Evolutionary conservation across 1,140 invertebrate genomes (phyloP).

Genomic region (Cyclargus thomasi): DNA sequence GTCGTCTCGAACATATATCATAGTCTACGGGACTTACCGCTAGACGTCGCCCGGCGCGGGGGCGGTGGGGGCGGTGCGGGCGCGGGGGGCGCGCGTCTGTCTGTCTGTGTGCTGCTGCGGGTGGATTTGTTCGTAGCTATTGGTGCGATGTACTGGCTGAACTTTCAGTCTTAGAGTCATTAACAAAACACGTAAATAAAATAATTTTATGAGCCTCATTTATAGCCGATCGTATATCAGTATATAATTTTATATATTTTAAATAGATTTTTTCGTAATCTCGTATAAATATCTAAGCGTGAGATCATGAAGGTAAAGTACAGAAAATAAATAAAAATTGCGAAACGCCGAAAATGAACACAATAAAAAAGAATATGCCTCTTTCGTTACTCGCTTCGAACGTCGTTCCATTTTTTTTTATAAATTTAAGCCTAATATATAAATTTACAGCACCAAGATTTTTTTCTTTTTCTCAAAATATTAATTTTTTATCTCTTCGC

Average conservation of each 20-base stretch:
- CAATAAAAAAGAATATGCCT: constrained; percentile 71
- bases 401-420: constrained; percentile 58
- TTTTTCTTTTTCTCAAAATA: constrained; percentile 73
- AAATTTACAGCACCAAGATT: constrained; percentile 75
- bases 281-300: constrained; percentile 73
- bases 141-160: constrained; percentile 60
- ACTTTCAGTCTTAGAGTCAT: constrained; percentile 67
- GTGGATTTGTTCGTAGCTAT: constrained; percentile 42
- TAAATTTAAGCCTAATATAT: constrained; percentile 75
- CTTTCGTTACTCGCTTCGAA: constrained; percentile 65
- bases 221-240: constrained; percentile 67
- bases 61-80: neutral
- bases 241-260: constrained; percentile 65
- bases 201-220: constrained; percentile 67
- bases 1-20: too few relatives aligned
- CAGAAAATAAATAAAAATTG: constrained; percentile 70
- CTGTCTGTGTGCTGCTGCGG: constrained; percentile 46
- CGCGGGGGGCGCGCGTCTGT: constrained; percentile 6
- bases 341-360: constrained; percentile 72
- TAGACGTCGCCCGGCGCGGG: neutral
- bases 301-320: constrained; percentile 71
- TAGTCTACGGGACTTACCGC: constrained; percentile 1
- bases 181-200: constrained; percentile 61
- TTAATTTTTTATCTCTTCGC: constrained; percentile 64
- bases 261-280: constrained; percentile 70